Evolutionary conservation across 1,140 invertebrate genomes (phyloP).

Genomic region (Parasteatoda tepidariorum): DNA sequence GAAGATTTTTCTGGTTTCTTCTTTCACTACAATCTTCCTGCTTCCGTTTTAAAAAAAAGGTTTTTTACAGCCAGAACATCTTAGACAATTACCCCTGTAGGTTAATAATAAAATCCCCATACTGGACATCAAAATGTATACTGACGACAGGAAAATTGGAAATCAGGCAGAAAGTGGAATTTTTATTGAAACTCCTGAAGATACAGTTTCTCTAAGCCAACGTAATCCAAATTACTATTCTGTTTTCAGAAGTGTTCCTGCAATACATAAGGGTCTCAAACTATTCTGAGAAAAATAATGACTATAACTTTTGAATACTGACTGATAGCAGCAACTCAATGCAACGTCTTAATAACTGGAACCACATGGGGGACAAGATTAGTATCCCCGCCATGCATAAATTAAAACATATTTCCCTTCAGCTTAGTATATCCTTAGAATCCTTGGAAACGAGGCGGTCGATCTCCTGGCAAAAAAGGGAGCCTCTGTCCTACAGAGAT

Average conservation of each 20-base stretch:
- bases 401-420: neutral
- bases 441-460: no score
- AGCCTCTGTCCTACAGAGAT: no score
- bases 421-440: no score
- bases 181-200: neutral
- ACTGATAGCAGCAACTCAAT: slow-evolving; percentile 3
- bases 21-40: neutral
- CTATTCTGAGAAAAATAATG: neutral
- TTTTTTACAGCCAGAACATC: neutral
- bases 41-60: neutral
- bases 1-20: neutral
- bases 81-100: neutral
- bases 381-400: neutral
- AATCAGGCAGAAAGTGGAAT: neutral
- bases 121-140: neutral
- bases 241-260: neutral
- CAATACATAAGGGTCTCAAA: neutral
- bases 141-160: neutral
- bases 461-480: no score
- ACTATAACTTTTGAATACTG: neutral
- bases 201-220: neutral
- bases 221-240: neutral
- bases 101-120: neutral
- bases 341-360: neutral
- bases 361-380: neutral